These are phyloP conservation scores for Myotis findleyi DNA, from an alignment of 2,797 vertebrate species.

Conservation along the genomic window DNA sequence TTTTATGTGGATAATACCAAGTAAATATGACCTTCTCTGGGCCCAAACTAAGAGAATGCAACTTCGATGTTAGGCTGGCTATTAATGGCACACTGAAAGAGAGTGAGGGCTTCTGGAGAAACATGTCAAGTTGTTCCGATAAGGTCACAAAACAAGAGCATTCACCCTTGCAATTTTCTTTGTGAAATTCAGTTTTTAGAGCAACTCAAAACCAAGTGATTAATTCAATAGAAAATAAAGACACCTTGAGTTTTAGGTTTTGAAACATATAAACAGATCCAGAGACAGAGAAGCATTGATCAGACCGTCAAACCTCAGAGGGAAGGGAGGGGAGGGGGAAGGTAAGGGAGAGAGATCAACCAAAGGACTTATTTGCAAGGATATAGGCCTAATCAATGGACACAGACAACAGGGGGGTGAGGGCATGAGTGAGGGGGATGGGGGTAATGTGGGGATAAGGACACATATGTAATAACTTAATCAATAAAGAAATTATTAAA, in stretches of 20 bases:
- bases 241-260: not conserved
- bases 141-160: not conserved
- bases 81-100: not conserved
- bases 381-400: no score
- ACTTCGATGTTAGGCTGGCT: not conserved
- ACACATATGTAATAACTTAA: no score
- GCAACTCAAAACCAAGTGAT: not conserved
- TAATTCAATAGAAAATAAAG: not conserved
- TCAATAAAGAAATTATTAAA: no score
- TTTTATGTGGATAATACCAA: not conserved
- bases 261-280: not conserved
- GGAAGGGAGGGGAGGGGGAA: no score
- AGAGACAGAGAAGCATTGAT: no score
- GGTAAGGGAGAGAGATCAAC: no score
- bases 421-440: no score
- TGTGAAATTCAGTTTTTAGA: slow-evolving; percentile 1
- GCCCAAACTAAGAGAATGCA: not conserved
- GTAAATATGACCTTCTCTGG: slow-evolving; percentile 1
- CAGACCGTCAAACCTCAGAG: no score
- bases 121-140: not conserved
- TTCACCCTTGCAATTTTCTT: not conserved
- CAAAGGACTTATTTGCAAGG: no score
- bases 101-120: not conserved
- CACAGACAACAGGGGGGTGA: no score
- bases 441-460: no score